phyloP scores from a whole-genome alignment of 2,113 vertebrate species.

The Entosphenus tridentatus region DNA sequence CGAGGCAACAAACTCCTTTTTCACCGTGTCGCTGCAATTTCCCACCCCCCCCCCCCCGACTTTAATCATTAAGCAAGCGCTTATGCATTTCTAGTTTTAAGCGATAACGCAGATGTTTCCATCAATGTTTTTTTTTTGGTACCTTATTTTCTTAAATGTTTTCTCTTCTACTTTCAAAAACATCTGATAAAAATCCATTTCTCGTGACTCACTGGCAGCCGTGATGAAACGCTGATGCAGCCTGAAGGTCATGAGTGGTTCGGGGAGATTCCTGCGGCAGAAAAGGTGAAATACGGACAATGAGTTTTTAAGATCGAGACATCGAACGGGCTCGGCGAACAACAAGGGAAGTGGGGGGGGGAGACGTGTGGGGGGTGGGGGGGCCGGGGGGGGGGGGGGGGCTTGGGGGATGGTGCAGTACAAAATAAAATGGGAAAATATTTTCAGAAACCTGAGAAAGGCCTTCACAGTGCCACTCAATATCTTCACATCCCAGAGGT shows the following conservation, averaged over 20 bases:
- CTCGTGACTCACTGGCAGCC: slow-evolving; percentile 47
- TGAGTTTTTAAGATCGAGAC: too few relatives aligned
- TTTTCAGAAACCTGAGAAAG: slow-evolving; percentile 1
- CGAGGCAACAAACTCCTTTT: too few relatives aligned
- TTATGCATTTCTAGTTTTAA: not conserved
- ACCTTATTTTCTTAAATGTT: not conserved
- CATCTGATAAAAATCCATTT: too few relatives aligned
- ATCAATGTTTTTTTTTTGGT: not conserved
- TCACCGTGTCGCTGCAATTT: too few relatives aligned
- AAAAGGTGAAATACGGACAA: slow-evolving; percentile 12
- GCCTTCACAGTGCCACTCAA: not conserved
- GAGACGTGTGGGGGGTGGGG: too few relatives aligned
- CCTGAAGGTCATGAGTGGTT: slow-evolving; percentile 85
- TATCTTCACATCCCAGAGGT: not conserved
- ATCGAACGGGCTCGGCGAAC: too few relatives aligned
- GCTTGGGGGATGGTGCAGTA: not conserved
- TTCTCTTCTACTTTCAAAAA: slow-evolving; percentile 10
- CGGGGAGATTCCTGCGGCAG: slow-evolving; percentile 62
- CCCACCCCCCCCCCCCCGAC: too few relatives aligned
- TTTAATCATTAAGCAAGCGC: too few relatives aligned
- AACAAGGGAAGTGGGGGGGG: too few relatives aligned
- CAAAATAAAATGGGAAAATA: not conserved
- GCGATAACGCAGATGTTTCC: not conserved
- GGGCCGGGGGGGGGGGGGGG: not conserved
- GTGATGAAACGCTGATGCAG: slow-evolving; percentile 79